Conservation (phyloP, 2,797 vertebrate genomes). For the Telmatherina bonti region DNA sequence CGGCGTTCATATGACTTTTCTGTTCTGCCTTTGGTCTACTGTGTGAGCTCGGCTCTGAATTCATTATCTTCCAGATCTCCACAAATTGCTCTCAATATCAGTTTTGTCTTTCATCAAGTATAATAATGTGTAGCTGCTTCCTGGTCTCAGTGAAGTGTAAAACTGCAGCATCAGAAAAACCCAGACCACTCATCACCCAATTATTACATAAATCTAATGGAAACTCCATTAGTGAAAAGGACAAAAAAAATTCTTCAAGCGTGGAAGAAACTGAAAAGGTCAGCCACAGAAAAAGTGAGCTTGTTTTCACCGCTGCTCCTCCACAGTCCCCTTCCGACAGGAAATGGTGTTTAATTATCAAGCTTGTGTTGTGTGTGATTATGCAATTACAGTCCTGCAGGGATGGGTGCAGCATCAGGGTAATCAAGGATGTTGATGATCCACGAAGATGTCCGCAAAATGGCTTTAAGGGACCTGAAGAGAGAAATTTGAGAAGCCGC, state of each 20-base stretch:
- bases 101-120: constrained; percentile 29
- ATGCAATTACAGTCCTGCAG: constrained; percentile 34
- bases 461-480: background rate
- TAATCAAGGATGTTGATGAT: background rate
- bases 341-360: constrained; percentile 29
- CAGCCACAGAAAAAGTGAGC: constrained; percentile 6
- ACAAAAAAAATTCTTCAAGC: constrained; percentile 6
- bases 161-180: constrained; percentile 17
- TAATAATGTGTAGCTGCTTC: constrained; percentile 32
- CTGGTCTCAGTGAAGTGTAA: constrained; percentile 34
- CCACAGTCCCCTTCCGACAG: background rate
- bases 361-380: constrained; percentile 25
- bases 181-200: constrained; percentile 23
- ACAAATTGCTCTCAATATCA: constrained; percentile 24
- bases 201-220: constrained; percentile 36
- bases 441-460: background rate
- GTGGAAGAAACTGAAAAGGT: constrained; percentile 25
- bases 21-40: background rate
- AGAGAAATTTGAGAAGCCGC: background rate
- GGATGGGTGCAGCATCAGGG: constrained; percentile 10
- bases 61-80: background rate
- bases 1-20: background rate
- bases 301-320: background rate
- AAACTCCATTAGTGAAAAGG: constrained; percentile 37
- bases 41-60: background rate